These are phyloP conservation scores for Campylorhamphus procurvoides DNA, from an alignment of 2,113 vertebrate genomes.

Conservation along the genomic window DNA sequence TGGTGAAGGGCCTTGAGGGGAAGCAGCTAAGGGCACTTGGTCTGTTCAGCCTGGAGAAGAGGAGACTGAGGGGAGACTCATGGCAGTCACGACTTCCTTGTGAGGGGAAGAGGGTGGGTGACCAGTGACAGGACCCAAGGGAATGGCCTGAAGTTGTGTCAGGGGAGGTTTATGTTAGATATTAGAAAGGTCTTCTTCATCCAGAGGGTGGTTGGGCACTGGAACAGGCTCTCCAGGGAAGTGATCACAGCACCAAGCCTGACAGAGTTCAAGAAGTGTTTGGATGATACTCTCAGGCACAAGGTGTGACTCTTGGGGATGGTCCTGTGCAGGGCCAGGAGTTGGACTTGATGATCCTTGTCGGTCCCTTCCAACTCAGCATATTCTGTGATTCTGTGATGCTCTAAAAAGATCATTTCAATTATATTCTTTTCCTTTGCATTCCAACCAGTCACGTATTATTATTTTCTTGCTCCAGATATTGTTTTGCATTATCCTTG, in stretches of 20 bases:
- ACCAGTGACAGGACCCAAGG: background rate
- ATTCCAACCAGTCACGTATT: background rate
- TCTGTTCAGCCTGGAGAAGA: background rate
- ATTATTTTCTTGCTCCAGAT: background rate
- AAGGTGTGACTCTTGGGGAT: background rate
- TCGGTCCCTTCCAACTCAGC: background rate
- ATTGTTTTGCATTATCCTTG: slow-evolving; percentile 5
- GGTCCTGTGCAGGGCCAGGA: background rate
- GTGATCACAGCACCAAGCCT: background rate
- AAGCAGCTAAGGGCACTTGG: background rate
- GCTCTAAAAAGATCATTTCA: background rate
- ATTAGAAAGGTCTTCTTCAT: background rate
- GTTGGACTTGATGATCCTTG: background rate
- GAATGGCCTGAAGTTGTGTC: background rate
- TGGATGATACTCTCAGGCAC: background rate
- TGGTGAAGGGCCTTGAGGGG: background rate
- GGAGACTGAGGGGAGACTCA: background rate
- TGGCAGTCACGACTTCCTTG: background rate
- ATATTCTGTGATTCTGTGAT: background rate
- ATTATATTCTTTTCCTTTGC: background rate
- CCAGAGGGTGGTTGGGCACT: background rate
- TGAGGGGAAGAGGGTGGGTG: background rate
- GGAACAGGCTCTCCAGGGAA: background rate
- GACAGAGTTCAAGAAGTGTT: background rate
- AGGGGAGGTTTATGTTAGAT: background rate